Evolutionary conservation across 2,888 invertebrate genomes (phyloP).

Genomic region (Schrankia costaestrigalis): DNA sequence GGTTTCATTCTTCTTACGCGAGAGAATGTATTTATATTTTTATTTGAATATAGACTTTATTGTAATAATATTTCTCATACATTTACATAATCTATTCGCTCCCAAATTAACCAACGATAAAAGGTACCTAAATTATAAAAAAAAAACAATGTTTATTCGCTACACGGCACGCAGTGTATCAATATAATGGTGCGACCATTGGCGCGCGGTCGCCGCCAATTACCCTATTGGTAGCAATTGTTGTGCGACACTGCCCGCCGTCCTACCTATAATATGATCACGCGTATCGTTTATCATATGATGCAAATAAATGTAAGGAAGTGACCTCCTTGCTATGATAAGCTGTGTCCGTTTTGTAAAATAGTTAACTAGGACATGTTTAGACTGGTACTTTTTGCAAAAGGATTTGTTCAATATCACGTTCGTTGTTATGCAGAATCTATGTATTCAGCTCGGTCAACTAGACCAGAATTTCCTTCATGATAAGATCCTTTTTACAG

Average conservation of each 20-base stretch:
- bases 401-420: background rate
- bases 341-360: background rate
- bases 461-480: no score
- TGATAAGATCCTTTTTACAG: no score
- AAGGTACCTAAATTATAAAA: no score
- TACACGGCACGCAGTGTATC: slow-evolving; percentile 40
- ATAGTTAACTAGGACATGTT: background rate
- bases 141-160: no score
- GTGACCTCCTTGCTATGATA: slow-evolving; percentile 6
- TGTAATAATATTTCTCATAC: no score
- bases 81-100: no score
- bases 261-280: slow-evolving; percentile 36
- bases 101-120: no score
- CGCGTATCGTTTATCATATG: slow-evolving; percentile 11
- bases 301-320: slow-evolving; percentile 9
- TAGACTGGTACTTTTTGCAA: background rate
- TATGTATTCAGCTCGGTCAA: no score
- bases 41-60: no score
- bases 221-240: slow-evolving; percentile 77
- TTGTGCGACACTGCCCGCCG: slow-evolving; percentile 74
- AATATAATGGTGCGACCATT: slow-evolving; percentile 74
- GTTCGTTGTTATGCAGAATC: no score
- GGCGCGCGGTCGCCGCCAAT: slow-evolving; percentile 75
- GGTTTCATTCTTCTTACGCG: no score
- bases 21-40: no score